Evolutionary conservation across 2,888 invertebrate species (phyloP), one percentile per base, ranked within the genome.

Genomic region (Ormia ochracea): DNA sequence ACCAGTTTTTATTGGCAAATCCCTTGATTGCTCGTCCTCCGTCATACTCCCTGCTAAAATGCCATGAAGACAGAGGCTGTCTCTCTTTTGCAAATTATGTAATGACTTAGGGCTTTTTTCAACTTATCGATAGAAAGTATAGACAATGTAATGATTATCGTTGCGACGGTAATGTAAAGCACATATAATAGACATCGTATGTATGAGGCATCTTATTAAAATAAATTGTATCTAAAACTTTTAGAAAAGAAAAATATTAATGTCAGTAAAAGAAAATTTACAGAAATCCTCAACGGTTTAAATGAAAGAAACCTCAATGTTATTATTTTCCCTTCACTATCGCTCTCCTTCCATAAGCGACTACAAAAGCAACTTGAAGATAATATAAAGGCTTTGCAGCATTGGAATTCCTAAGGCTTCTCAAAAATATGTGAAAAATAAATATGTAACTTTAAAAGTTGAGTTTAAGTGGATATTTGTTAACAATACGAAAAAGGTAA

Each of bases 341-440:
- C 23, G 31, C 21, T 43, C 12, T 50, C 7, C 4, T 21, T 41
- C 7, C 14, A 14, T 19, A 36, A 50, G 74, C 26, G 74, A 58
- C 66, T n/a, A 12, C 1, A 63, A 63, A 58, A 56, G 10, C 10
- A 38, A n/a, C n/a, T n/a, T 48, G 2, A 17, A 58, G 21, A 56
- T 31, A 5, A 10, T 41, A n/a, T 17, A 21, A 33, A 45, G 31
- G 31, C 41, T 26, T 41, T 19, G 26, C 26, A 54, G 12, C 52
- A 61, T 54, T 54, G 1, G 23, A 74, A 61, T 69, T 69, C 69
- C 28, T 61, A 76, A 76, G 75, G 68, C 54, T 76, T 76, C 76
- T 56, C 23, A 12, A 31, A 63, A 69, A 69, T n/a, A 69, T 76
- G 45, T 54, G 12, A 33, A 61, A 69, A 26, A 31, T 31, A 76